Evolutionary conservation across 2,113 vertebrate genomes (phyloP).

Genomic region (Galeopterus variegatus): DNA sequence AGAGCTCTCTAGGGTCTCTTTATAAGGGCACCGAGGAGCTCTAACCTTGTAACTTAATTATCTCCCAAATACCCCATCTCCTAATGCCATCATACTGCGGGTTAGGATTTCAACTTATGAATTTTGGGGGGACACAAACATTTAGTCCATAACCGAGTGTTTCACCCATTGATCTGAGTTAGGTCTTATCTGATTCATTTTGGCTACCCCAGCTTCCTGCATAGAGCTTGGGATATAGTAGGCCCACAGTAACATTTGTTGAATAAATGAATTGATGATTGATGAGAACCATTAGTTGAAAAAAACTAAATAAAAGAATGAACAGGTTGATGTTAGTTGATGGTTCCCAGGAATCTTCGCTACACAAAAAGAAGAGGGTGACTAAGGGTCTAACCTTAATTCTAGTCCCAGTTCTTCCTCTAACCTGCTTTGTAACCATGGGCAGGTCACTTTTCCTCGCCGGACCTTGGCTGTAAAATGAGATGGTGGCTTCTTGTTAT

Average conservation of each 20-base stretch:
- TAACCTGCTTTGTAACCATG: neutral
- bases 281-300: neutral
- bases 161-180: neutral
- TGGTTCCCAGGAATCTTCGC: neutral
- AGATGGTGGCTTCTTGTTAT: neutral
- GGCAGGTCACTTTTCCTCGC: neutral
- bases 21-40: neutral
- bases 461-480: neutral
- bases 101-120: neutral
- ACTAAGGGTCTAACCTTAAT: neutral
- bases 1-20: neutral
- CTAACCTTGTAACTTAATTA: neutral
- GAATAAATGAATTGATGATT: neutral
- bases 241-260: neutral
- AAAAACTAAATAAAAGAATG: neutral
- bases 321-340: constrained; percentile 5
- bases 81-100: neutral
- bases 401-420: neutral
- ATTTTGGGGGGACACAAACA: neutral
- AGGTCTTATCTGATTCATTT: neutral
- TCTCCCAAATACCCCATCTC: neutral
- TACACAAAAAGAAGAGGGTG: neutral
- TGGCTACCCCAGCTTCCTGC: neutral
- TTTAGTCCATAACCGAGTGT: neutral
- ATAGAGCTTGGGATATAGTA: neutral